phyloP scores from a whole-genome alignment of 2,797 vertebrate species.

The Silurus aristotelis region DNA sequence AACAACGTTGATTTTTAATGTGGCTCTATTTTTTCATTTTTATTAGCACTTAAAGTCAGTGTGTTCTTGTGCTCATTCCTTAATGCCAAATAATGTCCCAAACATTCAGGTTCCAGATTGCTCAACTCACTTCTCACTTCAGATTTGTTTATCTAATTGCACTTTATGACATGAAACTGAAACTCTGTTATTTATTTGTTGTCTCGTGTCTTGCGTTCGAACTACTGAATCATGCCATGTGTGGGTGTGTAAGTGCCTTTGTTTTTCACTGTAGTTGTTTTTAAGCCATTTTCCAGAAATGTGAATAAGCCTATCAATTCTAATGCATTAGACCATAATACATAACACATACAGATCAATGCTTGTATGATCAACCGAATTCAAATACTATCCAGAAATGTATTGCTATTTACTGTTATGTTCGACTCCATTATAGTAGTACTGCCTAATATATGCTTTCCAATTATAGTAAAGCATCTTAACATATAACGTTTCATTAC shows the following conservation, averaged over 20 bases:
- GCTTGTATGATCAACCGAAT: not conserved
- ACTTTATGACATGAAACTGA: not conserved
- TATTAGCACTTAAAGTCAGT: not conserved
- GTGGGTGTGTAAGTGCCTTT: not conserved
- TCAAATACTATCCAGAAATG: not conserved
- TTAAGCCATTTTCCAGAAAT: not conserved
- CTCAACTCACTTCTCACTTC: not conserved
- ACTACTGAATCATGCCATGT: not conserved
- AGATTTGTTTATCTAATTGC: not conserved
- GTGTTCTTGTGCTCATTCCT: not conserved
- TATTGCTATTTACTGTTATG: slow-evolving; percentile 11
- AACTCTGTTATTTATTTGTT: not conserved
- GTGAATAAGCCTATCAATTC: not conserved
- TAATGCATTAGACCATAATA: not conserved
- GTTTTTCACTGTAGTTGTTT: not conserved
- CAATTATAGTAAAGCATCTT: not conserved
- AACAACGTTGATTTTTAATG: not conserved
- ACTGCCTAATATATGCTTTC: not conserved
- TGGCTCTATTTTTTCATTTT: not conserved
- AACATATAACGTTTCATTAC: not conserved
- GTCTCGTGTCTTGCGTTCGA: not conserved
- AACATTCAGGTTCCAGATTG: not conserved
- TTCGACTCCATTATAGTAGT: not conserved
- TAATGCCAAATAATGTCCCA: not conserved
- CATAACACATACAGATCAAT: not conserved